A percentile compares a stretch with the other conserved stretches of the same genome.
Conservation (phyloP, 35 echinoderm and acorn worm species). For the Acanthaster planci region DNA sequence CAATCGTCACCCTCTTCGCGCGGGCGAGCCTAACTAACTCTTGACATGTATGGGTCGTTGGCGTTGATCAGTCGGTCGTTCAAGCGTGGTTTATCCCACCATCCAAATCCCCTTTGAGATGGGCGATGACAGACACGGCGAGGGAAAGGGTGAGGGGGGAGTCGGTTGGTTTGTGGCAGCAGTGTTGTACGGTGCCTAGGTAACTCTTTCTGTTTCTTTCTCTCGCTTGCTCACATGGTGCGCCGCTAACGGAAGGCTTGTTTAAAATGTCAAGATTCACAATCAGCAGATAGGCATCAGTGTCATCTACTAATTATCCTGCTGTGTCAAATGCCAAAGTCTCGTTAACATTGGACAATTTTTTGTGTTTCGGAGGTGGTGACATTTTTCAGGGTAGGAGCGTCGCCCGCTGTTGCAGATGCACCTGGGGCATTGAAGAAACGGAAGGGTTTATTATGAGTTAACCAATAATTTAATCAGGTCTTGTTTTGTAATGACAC, state of each 20-base stretch:
- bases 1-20: conserved; percentile 1
- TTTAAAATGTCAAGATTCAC: neutral
- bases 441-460: too few relatives aligned
- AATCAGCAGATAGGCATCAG: neutral
- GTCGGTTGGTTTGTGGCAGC: neutral
- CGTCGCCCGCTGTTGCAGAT: too few relatives aligned
- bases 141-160: neutral
- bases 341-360: conserved; percentile 6
- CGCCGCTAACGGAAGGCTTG: too few relatives aligned
- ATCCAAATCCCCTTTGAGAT: conserved; percentile 22
- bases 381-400: too few relatives aligned
- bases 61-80: conserved; percentile 20
- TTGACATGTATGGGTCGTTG: conserved; percentile 11
- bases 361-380: too few relatives aligned
- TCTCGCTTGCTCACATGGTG: too few relatives aligned
- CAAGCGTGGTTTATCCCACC: conserved; percentile 17
- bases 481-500: too few relatives aligned
- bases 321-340: neutral
- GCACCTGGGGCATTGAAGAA: too few relatives aligned
- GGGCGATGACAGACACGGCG: neutral
- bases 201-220: too few relatives aligned
- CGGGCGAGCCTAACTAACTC: conserved; percentile 15
- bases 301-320: conserved; percentile 25
- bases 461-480: too few relatives aligned
- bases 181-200: neutral